Evolutionary conservation across 2,797 vertebrate genomes (phyloP).

Genomic region (Alauda arvensis): DNA sequence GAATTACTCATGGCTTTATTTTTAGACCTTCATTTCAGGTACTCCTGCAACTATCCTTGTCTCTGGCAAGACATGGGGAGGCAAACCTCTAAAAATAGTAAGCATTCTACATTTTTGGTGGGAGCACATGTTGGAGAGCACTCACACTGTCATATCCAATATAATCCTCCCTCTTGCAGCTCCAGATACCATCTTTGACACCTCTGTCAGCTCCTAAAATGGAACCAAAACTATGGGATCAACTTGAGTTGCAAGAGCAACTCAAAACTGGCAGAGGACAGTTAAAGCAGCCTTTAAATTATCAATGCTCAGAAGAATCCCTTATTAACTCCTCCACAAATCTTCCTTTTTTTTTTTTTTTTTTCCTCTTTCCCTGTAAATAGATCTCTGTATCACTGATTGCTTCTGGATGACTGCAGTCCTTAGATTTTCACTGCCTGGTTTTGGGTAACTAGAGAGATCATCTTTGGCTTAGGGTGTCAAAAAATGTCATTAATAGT

Average conservation of each 20-base stretch:
- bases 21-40: conserved; percentile 33
- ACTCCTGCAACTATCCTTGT: background rate
- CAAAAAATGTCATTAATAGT: background rate
- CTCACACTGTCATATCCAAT: background rate
- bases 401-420: background rate
- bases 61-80: background rate
- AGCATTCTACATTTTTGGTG: background rate
- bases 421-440: background rate
- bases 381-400: background rate
- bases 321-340: background rate
- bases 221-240: background rate
- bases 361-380: background rate
- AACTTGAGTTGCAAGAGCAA: background rate
- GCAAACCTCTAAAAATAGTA: conserved; percentile 28
- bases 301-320: background rate
- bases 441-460: background rate
- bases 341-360: background rate
- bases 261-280: background rate
- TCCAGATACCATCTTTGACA: background rate
- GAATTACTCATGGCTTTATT: conserved; percentile 35
- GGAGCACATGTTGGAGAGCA: background rate
- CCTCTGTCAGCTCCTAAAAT: conserved; percentile 10
- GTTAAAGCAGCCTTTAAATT: background rate
- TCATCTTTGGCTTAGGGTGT: background rate
- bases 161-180: background rate